Evolutionary conservation across 35 echinoderm and acorn worm species (phyloP), one percentile per base, ranked within the genome.

Genomic region (Patiria miniata): DNA sequence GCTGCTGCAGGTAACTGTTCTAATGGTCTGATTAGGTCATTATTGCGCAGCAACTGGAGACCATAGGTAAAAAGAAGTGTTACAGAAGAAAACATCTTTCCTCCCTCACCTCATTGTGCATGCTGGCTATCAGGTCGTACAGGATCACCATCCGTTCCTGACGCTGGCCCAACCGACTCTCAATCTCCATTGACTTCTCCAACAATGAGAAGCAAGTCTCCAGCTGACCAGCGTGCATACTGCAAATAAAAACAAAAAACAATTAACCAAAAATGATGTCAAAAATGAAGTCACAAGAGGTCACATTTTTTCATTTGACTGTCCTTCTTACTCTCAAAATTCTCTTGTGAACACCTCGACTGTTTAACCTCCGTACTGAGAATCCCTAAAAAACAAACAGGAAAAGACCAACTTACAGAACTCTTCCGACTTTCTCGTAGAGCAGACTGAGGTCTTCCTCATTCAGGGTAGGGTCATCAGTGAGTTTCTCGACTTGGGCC

Each of bases 21-120:
- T n/a, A n/a, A n/a, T n/a, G n/a, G n/a, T n/a, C n/a, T n/a, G n/a
- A n/a, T n/a, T n/a, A n/a, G n/a, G n/a, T n/a, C n/a, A n/a, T n/a
- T n/a, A n/a, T n/a, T n/a, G n/a, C n/a, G n/a, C n/a, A n/a, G n/a
- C n/a, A n/a, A n/a, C n/a, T n/a, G n/a, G n/a, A n/a, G n/a, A n/a
- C n/a, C n/a, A n/a, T n/a, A n/a, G n/a, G n/a, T n/a, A n/a, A n/a
- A n/a, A n/a, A n/a, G n/a, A n/a, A n/a, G n/a, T n/a, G n/a, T n/a
- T n/a, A n/a, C n/a, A n/a, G n/a, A n/a, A n/a, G n/a, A n/a, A n/a
- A n/a, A n/a, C n/a, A n/a, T n/a, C n/a, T n/a, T n/a, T n/a, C n/a
- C n/a, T n/a, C n/a, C n/a, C 37, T 37, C 51, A 87, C 91, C 91
- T 93, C 91, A 58, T 93, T 93, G 73, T 93, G 86, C 91, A 87